phyloP scores from a whole-genome alignment of 2,888 invertebrate genomes.

The Arrhopalites spinosus region DNA sequence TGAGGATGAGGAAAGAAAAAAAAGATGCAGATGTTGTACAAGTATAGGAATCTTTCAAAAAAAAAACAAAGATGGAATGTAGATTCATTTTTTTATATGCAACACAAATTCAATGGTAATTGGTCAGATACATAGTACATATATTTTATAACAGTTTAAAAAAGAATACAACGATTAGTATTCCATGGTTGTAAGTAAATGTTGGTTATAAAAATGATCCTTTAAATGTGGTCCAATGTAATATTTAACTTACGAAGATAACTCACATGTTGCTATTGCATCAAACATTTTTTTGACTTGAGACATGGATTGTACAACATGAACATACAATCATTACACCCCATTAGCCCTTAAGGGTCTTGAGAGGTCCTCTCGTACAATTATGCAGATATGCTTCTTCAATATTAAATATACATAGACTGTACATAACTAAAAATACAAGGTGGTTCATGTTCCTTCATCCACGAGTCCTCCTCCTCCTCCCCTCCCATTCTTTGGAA shows the following conservation, averaged over 20 bases:
- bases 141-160: neutral
- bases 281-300: too few species aligned
- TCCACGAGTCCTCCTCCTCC: neutral
- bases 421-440: too few species aligned
- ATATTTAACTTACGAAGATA: too few species aligned
- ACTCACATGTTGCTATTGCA: neutral
- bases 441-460: neutral
- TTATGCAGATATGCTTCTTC: slow-evolving; percentile 22
- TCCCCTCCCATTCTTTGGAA: neutral
- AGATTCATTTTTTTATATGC: too few species aligned
- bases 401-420: too few species aligned
- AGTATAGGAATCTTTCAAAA: too few species aligned
- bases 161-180: neutral
- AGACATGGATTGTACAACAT: neutral
- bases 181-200: slow-evolving; percentile 10
- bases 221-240: neutral
- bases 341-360: slow-evolving; percentile 31
- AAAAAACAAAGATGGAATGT: neutral
- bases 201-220: slow-evolving; percentile 9
- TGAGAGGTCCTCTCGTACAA: slow-evolving; percentile 9
- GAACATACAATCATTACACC: slow-evolving; percentile 31
- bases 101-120: too few species aligned
- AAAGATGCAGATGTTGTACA: too few species aligned
- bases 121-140: neutral
- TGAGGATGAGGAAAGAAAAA: neutral